Conservation (phyloP, 2,797 vertebrate genomes). For the Danio jaintianensis region DNA sequence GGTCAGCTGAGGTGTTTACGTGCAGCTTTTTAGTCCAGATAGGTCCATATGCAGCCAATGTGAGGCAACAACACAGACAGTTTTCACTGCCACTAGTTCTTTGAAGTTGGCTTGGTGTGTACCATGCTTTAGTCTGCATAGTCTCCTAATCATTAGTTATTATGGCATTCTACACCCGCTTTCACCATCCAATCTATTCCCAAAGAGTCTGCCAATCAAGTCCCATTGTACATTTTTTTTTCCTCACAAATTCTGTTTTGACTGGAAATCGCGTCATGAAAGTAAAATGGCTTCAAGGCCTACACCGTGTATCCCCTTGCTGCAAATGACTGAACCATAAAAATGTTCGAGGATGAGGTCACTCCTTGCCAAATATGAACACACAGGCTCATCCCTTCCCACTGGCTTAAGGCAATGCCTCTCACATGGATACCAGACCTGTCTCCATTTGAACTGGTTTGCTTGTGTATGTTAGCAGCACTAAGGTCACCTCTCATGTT, state of each 20-base stretch:
- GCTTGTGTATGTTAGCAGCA: constrained; percentile 48
- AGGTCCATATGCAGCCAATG: too few relatives aligned
- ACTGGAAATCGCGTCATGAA: neutral
- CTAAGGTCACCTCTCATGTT: constrained; percentile 61
- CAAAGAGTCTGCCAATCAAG: neutral
- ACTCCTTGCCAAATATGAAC: neutral
- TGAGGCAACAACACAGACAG: too few relatives aligned
- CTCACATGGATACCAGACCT: neutral
- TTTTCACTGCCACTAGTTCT: too few relatives aligned
- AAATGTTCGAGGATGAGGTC: constrained; percentile 21
- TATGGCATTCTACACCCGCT: neutral
- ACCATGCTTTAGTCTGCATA: too few relatives aligned
- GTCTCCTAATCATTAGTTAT: neutral
- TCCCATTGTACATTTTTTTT: neutral
- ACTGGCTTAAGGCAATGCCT: neutral
- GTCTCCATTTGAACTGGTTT: constrained; percentile 21
- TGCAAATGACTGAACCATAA: constrained; percentile 1
- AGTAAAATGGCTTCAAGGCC: neutral
- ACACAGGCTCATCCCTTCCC: neutral
- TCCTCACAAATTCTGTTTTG: neutral
- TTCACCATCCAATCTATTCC: neutral
- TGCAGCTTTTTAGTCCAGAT: too few relatives aligned
- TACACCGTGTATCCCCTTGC: neutral
- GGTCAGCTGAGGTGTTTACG: too few relatives aligned
- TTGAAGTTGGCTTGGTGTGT: too few relatives aligned